Evolutionary conservation across 2,888 invertebrate species (phyloP).

Genomic region (Lydus trimaculatus): DNA sequence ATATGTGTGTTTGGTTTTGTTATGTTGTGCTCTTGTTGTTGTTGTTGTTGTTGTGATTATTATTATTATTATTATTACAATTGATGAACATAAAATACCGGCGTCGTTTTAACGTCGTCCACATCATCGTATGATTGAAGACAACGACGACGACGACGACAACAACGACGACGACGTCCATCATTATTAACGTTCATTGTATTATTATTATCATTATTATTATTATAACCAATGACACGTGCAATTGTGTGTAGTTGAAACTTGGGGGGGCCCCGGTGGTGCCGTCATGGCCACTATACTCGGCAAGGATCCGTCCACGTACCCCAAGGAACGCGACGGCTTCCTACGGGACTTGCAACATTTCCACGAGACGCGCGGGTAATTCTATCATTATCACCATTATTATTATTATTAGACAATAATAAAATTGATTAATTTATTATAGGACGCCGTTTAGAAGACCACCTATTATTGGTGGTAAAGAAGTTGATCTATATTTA

Average conservation of each 20-base stretch:
- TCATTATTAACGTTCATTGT: constrained; percentile 55
- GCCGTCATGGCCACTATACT: constrained; percentile 69
- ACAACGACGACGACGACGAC: too few relatives aligned
- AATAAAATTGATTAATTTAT: constrained; percentile 28
- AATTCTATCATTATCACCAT: constrained; percentile 31
- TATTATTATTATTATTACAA: too few relatives aligned
- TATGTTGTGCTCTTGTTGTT: too few relatives aligned
- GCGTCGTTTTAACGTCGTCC: constrained; percentile 52
- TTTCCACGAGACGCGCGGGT: constrained; percentile 94
- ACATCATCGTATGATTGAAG: constrained; percentile 49
- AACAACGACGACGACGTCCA: constrained; percentile 54
- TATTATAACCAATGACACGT: constrained; percentile 58
- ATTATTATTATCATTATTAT: too few relatives aligned
- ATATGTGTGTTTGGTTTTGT: background rate
- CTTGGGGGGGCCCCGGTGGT: constrained; percentile 27
- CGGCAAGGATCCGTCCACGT: constrained; percentile 76
- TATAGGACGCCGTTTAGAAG: constrained; percentile 71
- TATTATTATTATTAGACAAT: background rate
- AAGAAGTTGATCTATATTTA: constrained; percentile 89
- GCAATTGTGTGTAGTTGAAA: constrained; percentile 35
- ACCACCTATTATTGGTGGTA: constrained; percentile 80
- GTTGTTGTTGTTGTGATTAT: constrained; percentile 51
- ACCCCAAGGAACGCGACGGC: constrained; percentile 78
- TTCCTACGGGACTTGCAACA: constrained; percentile 87
- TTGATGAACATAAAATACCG: constrained; percentile 56